A percentile compares a stretch with the other conserved stretches of the same genome.
These are phyloP conservation scores for Linnaemya tessellans DNA, from an alignment of 2,888 invertebrate species.

Conservation along the genomic window DNA sequence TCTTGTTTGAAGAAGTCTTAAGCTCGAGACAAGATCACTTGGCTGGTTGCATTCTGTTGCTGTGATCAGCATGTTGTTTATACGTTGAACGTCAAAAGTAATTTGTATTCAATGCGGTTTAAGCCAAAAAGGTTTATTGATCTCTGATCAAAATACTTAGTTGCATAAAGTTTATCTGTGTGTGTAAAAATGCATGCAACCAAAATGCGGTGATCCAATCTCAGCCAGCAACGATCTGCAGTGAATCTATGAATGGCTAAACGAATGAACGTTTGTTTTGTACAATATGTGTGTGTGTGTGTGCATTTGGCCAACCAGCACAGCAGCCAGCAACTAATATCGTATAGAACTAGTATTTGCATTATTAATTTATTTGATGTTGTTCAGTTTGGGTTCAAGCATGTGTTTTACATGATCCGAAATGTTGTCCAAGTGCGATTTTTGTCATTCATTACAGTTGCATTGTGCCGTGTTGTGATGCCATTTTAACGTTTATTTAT, in stretches of 20 bases:
- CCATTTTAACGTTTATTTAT: constrained; percentile 46
- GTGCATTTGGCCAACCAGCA: constrained; percentile 1
- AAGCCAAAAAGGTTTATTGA: constrained; percentile 71
- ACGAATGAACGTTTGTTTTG: constrained; percentile 28
- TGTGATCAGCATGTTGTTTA: constrained; percentile 33
- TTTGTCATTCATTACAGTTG: constrained; percentile 37
- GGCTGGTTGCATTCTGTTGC: constrained; percentile 31
- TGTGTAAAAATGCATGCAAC: constrained; percentile 8
- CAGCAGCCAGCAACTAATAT: background rate
- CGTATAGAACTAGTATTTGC: constrained; percentile 19
- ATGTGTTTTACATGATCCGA: constrained; percentile 67
- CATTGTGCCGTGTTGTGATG: constrained; percentile 18
- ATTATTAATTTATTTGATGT: constrained; percentile 67
- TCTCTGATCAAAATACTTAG: constrained; percentile 67
- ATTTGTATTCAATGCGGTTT: constrained; percentile 69
- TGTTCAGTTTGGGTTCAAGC: constrained; percentile 66
- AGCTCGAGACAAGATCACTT: constrained; percentile 53
- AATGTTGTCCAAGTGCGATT: constrained; percentile 52
- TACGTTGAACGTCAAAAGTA: constrained; percentile 67
- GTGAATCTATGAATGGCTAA: constrained; percentile 37
- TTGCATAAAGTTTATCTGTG: constrained; percentile 25
- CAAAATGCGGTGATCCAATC: constrained; percentile 16
- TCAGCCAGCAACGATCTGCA: constrained; percentile 15
- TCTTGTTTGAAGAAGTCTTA: constrained; percentile 46
- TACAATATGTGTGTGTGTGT: too few relatives aligned